Evolutionary conservation across 2,888 invertebrate species (phyloP).

Genomic region (Spodoptera littoralis): DNA sequence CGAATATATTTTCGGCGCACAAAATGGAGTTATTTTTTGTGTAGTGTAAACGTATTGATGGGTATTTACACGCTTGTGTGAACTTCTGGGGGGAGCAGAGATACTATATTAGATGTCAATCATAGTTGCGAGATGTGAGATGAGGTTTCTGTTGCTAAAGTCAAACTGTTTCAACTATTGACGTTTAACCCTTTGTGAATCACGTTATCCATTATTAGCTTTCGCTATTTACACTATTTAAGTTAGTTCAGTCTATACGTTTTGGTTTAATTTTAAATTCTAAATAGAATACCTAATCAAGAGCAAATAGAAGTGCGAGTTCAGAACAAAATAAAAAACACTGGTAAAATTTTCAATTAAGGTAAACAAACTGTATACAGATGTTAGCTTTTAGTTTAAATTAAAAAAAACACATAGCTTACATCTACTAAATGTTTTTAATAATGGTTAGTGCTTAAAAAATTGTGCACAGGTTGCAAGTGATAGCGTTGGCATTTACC

Average conservation of each 20-base stretch:
- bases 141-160: slow-evolving; percentile 11
- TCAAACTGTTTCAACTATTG: slow-evolving; percentile 14
- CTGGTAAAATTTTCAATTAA: too few species aligned
- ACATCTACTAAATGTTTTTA: neutral
- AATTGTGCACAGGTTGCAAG: slow-evolving; percentile 30
- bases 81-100: slow-evolving; percentile 28
- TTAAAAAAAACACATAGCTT: slow-evolving; percentile 8
- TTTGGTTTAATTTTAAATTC: too few species aligned
- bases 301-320: too few species aligned
- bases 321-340: too few species aligned
- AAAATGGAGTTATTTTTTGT: slow-evolving; percentile 42
- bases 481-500: slow-evolving; percentile 39
- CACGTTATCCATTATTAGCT: too few species aligned
- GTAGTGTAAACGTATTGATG: slow-evolving; percentile 31
- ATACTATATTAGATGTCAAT: slow-evolving; percentile 46
- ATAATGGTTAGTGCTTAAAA: slow-evolving; percentile 28
- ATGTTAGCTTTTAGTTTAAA: neutral
- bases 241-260: too few species aligned
- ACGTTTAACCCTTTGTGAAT: too few species aligned
- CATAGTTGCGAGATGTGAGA: slow-evolving; percentile 25
- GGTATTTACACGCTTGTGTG: slow-evolving; percentile 42
- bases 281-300: too few species aligned
- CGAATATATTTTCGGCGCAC: slow-evolving; percentile 31
- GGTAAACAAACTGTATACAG: neutral
- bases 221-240: too few species aligned